Evolutionary conservation across 2,797 vertebrate species (phyloP).

Genomic region (Sebastes kiyomatsui): DNA sequence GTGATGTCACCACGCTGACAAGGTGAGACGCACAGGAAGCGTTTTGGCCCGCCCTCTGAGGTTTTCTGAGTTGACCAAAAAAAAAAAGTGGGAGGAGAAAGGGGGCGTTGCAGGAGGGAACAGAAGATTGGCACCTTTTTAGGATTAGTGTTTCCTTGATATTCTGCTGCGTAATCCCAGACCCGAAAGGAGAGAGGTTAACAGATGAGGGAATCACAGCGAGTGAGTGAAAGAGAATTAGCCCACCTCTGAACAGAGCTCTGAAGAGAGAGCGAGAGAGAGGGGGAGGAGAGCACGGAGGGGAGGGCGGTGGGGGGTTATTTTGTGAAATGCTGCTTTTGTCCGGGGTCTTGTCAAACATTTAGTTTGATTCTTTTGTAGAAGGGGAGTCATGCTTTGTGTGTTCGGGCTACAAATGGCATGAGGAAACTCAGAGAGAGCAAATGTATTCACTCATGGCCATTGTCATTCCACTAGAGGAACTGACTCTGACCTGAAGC

Average conservation of each 20-base stretch:
- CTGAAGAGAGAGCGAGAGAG: constrained; percentile 47
- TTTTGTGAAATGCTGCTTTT: constrained; percentile 71
- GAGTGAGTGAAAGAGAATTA: constrained; percentile 67
- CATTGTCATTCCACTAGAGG: constrained; percentile 2
- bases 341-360: constrained; percentile 71
- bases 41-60: constrained; percentile 11
- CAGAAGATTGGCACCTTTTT: constrained; percentile 75
- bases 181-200: constrained; percentile 66
- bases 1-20: constrained; percentile 16
- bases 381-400: constrained; percentile 64
- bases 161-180: constrained; percentile 78
- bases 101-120: constrained; percentile 40
- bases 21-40: constrained; percentile 26
- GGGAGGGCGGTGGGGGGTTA: constrained; percentile 23
- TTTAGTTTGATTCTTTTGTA: constrained; percentile 70
- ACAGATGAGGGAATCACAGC: constrained; percentile 65
- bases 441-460: constrained; percentile 6
- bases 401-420: constrained; percentile 62
- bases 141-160: constrained; percentile 82
- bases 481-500: constrained; percentile 18
- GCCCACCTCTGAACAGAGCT: constrained; percentile 63
- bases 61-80: constrained; percentile 15
- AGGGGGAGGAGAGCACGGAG: background rate
- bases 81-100: constrained; percentile 38
- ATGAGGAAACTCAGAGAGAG: constrained; percentile 37